Percentiles rank a stretch among this genome's conserved stretches.
These are phyloP conservation scores for Dipodomys merriami DNA, from an alignment of 2,113 vertebrate species.

Conservation along the genomic window DNA sequence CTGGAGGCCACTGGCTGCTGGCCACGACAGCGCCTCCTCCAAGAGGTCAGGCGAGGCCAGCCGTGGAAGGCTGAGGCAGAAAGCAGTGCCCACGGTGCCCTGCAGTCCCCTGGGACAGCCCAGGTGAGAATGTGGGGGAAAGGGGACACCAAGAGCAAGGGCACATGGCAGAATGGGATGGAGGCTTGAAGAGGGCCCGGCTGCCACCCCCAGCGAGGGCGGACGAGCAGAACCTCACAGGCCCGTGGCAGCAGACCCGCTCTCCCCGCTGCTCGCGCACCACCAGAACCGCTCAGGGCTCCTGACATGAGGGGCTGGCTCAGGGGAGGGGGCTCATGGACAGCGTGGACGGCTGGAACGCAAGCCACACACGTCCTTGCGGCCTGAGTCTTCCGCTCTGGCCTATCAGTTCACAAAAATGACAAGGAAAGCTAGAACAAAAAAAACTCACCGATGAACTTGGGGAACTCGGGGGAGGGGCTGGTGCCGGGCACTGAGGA, in stretches of 20 bases:
- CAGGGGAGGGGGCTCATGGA: background rate
- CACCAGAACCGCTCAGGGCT: background rate
- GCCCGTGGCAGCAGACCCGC: fast-evolving
- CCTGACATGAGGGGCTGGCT: background rate
- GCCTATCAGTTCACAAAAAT: background rate
- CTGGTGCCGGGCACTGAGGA: background rate
- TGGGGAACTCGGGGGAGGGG: background rate
- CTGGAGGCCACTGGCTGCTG: slow-evolving; percentile 28
- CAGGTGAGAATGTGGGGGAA: background rate
- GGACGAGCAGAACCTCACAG: background rate
- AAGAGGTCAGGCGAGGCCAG: slow-evolving; percentile 22
- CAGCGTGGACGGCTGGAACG: background rate
- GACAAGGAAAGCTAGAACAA: background rate
- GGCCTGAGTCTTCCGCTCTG: background rate
- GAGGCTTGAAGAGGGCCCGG: slow-evolving; percentile 1
- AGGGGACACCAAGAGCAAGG: background rate
- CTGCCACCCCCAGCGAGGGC: background rate
- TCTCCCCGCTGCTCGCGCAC: background rate
- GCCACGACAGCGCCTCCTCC: slow-evolving; percentile 13
- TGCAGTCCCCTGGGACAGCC: slow-evolving; percentile 44
- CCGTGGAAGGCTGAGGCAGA: slow-evolving; percentile 41
- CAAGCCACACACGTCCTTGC: background rate
- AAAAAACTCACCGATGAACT: background rate
- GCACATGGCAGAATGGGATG: background rate
- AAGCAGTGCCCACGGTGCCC: slow-evolving; percentile 2